Evolutionary conservation across 2,113 vertebrate genomes (phyloP), one percentile per base, ranked within the genome.

Genomic region (Steatornis caripensis): DNA sequence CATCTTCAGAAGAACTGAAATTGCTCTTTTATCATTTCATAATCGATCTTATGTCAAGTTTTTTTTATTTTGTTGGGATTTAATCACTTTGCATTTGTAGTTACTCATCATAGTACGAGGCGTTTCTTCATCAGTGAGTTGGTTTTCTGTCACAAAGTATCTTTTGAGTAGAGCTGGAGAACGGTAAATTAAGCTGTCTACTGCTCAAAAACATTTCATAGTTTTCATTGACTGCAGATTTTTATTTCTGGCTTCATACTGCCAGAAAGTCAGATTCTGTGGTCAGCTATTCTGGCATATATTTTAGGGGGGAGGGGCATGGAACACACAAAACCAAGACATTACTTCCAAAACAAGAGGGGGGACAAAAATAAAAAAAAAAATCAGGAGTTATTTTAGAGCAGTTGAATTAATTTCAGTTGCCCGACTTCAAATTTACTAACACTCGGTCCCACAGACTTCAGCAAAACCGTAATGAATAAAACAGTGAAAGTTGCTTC

Each of bases 191-290:
- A 37, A 65, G 22, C 5, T 66, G 34, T 5, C 39, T 34, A 19
- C 3, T 58, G 36, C n/a, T 58, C 32, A 65, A 46, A 43, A 54
- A 39, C 65, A 39, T 5, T 6, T 32, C 19, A 41, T 32, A 8
- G 3, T 74, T 86, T 48, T 61, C 54, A 69, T 4, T 96, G 34
- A 69, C 55, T 45, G 62, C 14, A 45, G 20, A 62, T 54, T 86
- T 92, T 84, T 53, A 89, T 61, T 89, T 95, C 55, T 86, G 27
- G 18, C 49, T 90, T 88, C 62, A 53, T 30, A 36, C 2, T 7
- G 57, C 15, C 27, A 84, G 48, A 83, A 78, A 70, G 13, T 1
- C 0, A 0, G 27, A 90, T 57, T 34, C 34, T 34, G 34, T 0
- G 0, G 22, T 70, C 45, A 85, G 48, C 18, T 89, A 49, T n/a